These are phyloP conservation scores for Bufo bufo DNA, from an alignment of 2,113 vertebrate genomes.

Conservation along the genomic window DNA sequence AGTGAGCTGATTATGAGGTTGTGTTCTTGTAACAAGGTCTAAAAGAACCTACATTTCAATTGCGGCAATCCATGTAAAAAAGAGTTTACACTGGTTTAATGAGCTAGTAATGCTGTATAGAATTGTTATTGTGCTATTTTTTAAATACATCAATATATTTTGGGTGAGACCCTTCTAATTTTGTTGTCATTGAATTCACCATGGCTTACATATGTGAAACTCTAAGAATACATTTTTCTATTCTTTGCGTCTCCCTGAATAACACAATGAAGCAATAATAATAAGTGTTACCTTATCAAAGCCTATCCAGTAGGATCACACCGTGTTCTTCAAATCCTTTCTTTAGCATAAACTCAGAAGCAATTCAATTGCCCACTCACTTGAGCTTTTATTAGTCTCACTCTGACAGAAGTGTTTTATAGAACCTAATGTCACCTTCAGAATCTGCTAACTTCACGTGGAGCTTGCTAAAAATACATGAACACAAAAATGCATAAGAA, in stretches of 20 bases:
- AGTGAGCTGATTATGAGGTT: too few species aligned
- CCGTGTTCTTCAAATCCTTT: conserved; percentile 13
- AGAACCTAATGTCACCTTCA: conserved; percentile 24
- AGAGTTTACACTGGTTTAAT: too few species aligned
- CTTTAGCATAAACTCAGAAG: conserved; percentile 13
- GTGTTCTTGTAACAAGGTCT: too few species aligned
- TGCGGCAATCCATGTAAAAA: too few species aligned
- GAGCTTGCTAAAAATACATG: conserved; percentile 35
- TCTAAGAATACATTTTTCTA: not conserved
- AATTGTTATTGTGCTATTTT: too few species aligned
- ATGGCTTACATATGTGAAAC: not conserved
- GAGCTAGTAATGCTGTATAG: too few species aligned
- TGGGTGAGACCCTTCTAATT: too few species aligned
- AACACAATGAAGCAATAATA: not conserved
- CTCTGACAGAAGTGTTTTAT: conserved; percentile 31
- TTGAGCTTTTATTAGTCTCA: conserved; percentile 25
- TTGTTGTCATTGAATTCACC: not conserved
- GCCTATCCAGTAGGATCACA: not conserved
- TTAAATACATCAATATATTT: too few species aligned
- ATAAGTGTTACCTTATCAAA: not conserved
- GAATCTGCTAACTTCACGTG: conserved; percentile 20
- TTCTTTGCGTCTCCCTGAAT: not conserved
- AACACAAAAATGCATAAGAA: conserved; percentile 7
- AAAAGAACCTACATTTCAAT: too few species aligned
- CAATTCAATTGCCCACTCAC: conserved; percentile 28